These are phyloP conservation scores for Pterobdella sp. DNA, from an alignment of 2,888 invertebrate genomes.

Conservation along the genomic window DNA sequence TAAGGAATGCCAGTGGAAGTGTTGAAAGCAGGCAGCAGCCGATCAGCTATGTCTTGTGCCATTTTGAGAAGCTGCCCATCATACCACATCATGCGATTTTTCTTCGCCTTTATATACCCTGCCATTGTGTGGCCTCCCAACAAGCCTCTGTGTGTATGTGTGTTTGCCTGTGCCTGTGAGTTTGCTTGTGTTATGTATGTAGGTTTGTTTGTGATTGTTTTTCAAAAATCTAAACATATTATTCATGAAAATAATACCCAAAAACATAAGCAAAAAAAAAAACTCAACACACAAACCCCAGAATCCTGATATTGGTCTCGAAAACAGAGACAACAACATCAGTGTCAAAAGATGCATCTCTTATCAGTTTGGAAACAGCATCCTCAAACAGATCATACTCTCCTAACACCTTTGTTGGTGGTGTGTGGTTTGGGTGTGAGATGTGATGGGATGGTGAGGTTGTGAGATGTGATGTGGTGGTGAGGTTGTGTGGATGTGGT, in stretches of 20 bases:
- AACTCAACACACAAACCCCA: conserved; percentile 64
- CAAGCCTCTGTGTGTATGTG: conserved; percentile 62
- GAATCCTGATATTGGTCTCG: conserved; percentile 91
- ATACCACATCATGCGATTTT: conserved; percentile 52
- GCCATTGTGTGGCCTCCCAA: conserved; percentile 85
- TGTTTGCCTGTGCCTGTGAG: neutral
- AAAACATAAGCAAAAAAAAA: neutral
- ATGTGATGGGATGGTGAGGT: neutral
- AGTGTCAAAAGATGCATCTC: conserved; percentile 80
- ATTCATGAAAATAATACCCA: neutral
- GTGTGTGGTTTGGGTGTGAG: neutral
- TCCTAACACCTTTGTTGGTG: conserved; percentile 62
- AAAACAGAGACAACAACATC: conserved; percentile 94
- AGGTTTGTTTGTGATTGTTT: neutral
- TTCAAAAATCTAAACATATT: neutral
- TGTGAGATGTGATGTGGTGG: neutral
- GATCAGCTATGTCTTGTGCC: conserved; percentile 84
- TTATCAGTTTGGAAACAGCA: conserved; percentile 75
- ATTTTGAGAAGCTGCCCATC: conserved; percentile 75
- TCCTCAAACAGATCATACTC: conserved; percentile 88
- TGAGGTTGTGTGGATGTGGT: neutral
- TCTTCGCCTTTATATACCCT: conserved; percentile 68
- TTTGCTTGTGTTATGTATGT: neutral
- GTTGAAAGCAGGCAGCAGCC: conserved; percentile 93
- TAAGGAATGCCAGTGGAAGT: conserved; percentile 94